Conservation (phyloP, 2,888 invertebrate species). For the Diadegma fenestrale region DNA sequence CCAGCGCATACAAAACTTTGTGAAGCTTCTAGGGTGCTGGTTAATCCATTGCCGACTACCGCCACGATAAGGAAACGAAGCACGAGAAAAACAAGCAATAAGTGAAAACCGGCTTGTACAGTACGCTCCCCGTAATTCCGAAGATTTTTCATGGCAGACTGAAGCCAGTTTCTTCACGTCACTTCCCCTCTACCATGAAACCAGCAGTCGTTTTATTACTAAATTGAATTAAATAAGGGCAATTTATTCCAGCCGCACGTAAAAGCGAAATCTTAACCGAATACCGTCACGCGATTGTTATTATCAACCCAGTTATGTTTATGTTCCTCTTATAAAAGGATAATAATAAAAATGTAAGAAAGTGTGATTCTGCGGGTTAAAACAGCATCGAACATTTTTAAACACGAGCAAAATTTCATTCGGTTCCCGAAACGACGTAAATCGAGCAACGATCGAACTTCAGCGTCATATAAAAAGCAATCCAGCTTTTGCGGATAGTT, state of each 20-base stretch:
- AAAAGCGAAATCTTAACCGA: background rate
- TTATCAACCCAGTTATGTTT: background rate
- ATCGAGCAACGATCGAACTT: background rate
- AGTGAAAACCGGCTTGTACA: background rate
- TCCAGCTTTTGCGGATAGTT: background rate
- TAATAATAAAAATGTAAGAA: background rate
- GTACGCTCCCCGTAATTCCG: slow-evolving; percentile 15
- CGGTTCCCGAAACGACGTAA: background rate
- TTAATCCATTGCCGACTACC: slow-evolving; percentile 39
- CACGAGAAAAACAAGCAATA: slow-evolving; percentile 22
- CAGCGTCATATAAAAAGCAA: background rate
- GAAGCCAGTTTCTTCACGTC: slow-evolving; percentile 14
- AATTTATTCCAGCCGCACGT: slow-evolving; percentile 5
- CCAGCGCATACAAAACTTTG: slow-evolving; percentile 41
- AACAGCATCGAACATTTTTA: background rate
- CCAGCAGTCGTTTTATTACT: background rate
- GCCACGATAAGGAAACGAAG: slow-evolving; percentile 34
- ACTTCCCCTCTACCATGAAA: background rate
- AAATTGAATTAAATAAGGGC: slow-evolving; percentile 18
- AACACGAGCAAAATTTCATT: background rate
- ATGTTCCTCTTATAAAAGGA: background rate
- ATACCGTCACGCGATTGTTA: background rate
- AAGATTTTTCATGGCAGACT: slow-evolving; percentile 43
- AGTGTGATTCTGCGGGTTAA: background rate
- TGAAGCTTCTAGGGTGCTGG: slow-evolving; percentile 44